Base-by-base conservation (phyloP, 2,113 vertebrate genomes). In the Piprites chloris region DNA sequence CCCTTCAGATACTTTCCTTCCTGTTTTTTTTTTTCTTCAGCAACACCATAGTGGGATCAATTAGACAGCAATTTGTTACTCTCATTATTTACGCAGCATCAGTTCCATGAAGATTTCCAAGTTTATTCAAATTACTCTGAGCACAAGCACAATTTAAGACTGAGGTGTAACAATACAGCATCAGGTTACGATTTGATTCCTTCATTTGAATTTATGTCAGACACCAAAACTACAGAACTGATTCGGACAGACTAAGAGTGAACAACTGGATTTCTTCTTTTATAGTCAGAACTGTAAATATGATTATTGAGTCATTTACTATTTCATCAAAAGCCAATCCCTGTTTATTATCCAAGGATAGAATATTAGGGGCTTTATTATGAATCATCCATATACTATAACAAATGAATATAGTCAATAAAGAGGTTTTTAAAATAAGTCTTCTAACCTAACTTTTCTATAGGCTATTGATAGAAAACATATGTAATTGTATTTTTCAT, bases 401-500 rank as follows among this genome's bases (percentile, higher is more conserved):
- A 71, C 22, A 91, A 95, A 89, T 87, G 50, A 91, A 94, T 92
- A 82, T 39, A 84, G 63, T 50, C 3, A 28, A 85, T 59, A 62
- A 85, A 93, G 12, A 85, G 32, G 28, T 90, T 89, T 84, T 93
- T 82, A 74, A 97, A 95, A 67, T 49, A 87, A 93, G 77, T 46
- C 44, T 90, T 94, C 75, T 77, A 91, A 78, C 49, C 33, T 87
- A 87, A 80, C 76, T 49, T 87, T 83, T 79, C 89, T 88, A 90
- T 56, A 93, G 79, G 63, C 28, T 81, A 92, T 37, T 95, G 82
- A 96, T 52, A 96, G 90, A 96, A 96, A 96, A 33, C 9, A 95
- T 62, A 93, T 95, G 96, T 91, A 92, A 41, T 19, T 44, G 5
- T 47, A 21, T 89, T 90, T 96, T 89, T 92, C 49, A 63, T 85